Evolutionary conservation across 37 sponge, comb jelly and placozoan genomes (phyloP).

Genomic region (Axinella damicornis): DNA sequence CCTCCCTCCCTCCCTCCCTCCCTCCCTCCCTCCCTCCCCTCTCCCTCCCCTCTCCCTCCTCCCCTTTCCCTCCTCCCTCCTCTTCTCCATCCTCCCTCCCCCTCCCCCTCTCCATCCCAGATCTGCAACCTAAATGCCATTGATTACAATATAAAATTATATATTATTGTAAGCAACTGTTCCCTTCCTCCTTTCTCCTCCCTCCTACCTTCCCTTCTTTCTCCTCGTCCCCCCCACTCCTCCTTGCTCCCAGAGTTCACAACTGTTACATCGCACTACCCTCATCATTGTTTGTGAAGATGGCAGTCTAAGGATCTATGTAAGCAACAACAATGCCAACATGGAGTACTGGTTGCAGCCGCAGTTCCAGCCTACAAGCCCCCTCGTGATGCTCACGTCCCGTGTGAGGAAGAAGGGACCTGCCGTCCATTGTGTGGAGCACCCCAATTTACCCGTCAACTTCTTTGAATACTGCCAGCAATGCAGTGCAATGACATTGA

Average conservation of each 20-base stretch:
- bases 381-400: constrained; percentile 57
- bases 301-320: constrained; percentile 86
- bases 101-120: no score
- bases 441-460: constrained; percentile 80
- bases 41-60: no score
- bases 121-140: no score
- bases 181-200: no score
- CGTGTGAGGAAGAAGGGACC: constrained; percentile 23
- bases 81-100: no score
- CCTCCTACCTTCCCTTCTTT: no score
- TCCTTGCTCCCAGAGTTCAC: constrained; percentile 9
- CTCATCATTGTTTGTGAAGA: constrained; percentile 89
- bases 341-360: constrained; percentile 79
- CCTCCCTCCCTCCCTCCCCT: no score
- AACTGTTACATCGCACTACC: constrained; percentile 76
- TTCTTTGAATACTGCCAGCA: constrained; percentile 86
- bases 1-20: no score
- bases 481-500: constrained; percentile 64
- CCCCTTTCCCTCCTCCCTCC: background rate
- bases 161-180: no score
- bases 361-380: constrained; percentile 76
- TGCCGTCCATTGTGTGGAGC: background rate
- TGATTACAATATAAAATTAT: no score
- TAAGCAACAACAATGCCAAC: constrained; percentile 58
- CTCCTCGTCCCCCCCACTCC: background rate